Evolutionary conservation across 23 tunicate genomes (phyloP).

Genomic region (Halocynthia roretzi): DNA sequence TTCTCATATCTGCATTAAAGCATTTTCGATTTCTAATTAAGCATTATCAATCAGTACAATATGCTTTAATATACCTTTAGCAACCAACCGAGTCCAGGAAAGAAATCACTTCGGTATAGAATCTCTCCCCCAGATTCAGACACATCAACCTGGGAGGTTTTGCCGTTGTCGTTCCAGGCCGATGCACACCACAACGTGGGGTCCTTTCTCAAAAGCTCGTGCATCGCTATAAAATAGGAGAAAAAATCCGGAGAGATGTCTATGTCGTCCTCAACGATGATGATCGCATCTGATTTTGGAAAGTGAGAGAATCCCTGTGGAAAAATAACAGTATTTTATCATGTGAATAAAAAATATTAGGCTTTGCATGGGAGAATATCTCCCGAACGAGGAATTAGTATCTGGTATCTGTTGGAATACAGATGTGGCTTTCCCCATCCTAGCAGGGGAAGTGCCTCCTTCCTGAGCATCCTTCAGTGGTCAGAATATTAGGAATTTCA

Average conservation of each 20-base stretch:
- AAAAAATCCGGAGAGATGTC: slow-evolving; percentile 91
- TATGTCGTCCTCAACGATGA: slow-evolving; percentile 90
- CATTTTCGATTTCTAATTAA: not conserved
- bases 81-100: slow-evolving; percentile 97
- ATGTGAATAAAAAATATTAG: too few relatives aligned
- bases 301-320: slow-evolving; percentile 49
- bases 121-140: slow-evolving; percentile 23
- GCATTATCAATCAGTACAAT: too few relatives aligned
- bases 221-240: slow-evolving; percentile 45
- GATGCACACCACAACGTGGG: slow-evolving; percentile 72
- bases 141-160: slow-evolving; percentile 37
- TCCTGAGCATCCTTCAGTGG: too few relatives aligned
- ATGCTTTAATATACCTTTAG: slow-evolving; percentile 26
- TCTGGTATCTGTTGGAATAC: too few relatives aligned
- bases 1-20: not conserved
- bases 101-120: slow-evolving; percentile 89
- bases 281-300: slow-evolving; percentile 46
- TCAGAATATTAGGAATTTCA: too few relatives aligned
- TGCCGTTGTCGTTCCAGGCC: slow-evolving; percentile 99
- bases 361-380: too few relatives aligned
- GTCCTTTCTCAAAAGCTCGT: slow-evolving; percentile 43
- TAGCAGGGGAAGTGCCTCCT: too few relatives aligned
- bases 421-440: too few relatives aligned
- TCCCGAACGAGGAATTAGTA: too few relatives aligned
- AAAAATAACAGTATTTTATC: not conserved